phyloP scores from a whole-genome alignment of 2,888 invertebrate species.

The Ephialtes manifestator region DNA sequence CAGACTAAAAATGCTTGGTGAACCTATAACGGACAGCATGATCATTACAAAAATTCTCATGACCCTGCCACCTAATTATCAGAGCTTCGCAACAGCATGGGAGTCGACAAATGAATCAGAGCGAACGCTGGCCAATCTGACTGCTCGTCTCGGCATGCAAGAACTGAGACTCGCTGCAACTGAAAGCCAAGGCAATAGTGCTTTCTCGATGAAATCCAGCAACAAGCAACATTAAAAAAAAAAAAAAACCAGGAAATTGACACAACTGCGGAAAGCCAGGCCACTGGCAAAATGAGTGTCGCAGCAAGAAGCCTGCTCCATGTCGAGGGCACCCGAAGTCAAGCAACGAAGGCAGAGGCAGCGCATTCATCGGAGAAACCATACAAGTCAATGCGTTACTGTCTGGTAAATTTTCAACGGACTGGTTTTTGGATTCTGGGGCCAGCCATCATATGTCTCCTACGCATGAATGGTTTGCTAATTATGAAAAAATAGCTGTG shows the following conservation, averaged over 20 bases:
- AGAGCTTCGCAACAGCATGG: slow-evolving; percentile 71
- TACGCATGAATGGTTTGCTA: too few species aligned
- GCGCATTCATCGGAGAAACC: not conserved
- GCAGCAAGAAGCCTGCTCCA: too few species aligned
- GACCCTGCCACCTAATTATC: slow-evolving; percentile 68
- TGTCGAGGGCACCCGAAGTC: accelerated
- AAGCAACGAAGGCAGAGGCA: not conserved
- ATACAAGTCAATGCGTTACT: too few species aligned
- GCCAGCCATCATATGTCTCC: too few species aligned
- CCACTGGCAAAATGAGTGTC: too few species aligned
- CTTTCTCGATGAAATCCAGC: too few species aligned
- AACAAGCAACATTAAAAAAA: not conserved
- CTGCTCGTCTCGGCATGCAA: slow-evolving; percentile 38
- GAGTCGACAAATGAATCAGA: slow-evolving; percentile 54
- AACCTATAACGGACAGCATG: slow-evolving; percentile 64
- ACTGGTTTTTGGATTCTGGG: too few species aligned
- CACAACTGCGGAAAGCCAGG: too few species aligned
- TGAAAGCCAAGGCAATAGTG: not conserved
- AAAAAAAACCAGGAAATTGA: not conserved
- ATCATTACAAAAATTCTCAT: slow-evolving; percentile 71
- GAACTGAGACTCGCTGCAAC: slow-evolving; percentile 4
- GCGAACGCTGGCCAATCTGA: slow-evolving; percentile 52
- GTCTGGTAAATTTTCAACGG: not conserved
- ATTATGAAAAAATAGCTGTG: not conserved
- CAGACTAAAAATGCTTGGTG: slow-evolving; percentile 58